Conservation (phyloP, 2,888 invertebrate genomes). For the Craniophora ligustri region DNA sequence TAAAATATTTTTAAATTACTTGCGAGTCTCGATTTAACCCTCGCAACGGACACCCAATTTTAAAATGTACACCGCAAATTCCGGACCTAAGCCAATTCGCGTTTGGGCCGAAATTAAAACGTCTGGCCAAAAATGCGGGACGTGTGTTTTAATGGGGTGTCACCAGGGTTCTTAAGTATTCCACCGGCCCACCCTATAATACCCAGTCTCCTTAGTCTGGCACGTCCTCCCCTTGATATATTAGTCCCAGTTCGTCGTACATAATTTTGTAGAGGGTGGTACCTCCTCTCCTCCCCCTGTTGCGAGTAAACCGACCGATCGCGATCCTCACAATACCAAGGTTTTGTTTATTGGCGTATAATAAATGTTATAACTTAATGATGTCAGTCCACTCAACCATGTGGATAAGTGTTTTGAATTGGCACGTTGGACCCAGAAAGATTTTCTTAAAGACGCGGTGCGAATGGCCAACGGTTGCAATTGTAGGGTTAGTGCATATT, state of each 20-base stretch:
- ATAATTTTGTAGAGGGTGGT: constrained; percentile 87
- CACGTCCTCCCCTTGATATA: constrained; percentile 89
- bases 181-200: constrained; percentile 86
- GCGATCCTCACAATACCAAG: constrained; percentile 84
- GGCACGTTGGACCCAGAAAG: constrained; percentile 13
- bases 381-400: constrained; percentile 49
- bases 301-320: constrained; percentile 78
- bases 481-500: constrained; percentile 37
- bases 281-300: constrained; percentile 69
- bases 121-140: constrained; percentile 86
- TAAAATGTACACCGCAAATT: constrained; percentile 52
- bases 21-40: constrained; percentile 48
- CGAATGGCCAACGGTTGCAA: constrained; percentile 5
- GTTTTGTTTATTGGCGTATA: constrained; percentile 86
- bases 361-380: constrained; percentile 71
- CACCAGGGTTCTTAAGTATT: constrained; percentile 88
- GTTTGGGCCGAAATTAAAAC: constrained; percentile 82
- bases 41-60: constrained; percentile 46
- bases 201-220: constrained; percentile 88
- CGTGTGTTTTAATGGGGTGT: constrained; percentile 89
- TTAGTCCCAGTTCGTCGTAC: constrained; percentile 89
- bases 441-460: constrained; percentile 32
- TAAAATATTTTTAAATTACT: constrained; percentile 44
- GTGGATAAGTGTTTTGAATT: constrained; percentile 37
- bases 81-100: constrained; percentile 65